phyloP scores from a whole-genome alignment of 2,888 invertebrate genomes.

The Epsilonema sp. region DNA sequence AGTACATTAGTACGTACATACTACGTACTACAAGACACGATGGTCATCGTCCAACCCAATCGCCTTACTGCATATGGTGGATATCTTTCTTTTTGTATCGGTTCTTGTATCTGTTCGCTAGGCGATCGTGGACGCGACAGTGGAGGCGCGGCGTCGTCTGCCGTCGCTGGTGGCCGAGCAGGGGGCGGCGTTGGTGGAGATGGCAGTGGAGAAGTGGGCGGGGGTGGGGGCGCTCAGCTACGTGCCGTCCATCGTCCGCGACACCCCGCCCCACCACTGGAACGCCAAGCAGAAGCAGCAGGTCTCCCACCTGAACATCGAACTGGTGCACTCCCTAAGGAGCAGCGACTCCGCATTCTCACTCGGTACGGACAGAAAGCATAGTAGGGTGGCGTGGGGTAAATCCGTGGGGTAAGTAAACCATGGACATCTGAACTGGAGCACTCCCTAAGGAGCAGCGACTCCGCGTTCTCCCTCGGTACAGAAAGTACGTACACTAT shows the following conservation, averaged over 20 bases:
- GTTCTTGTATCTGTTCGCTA: too few species aligned
- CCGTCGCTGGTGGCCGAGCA: constrained; percentile 28
- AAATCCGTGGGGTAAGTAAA: too few species aligned
- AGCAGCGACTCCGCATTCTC: constrained; percentile 88
- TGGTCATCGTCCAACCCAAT: too few species aligned
- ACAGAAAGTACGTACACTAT: too few species aligned
- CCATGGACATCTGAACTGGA: too few species aligned
- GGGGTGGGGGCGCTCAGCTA: constrained; percentile 59
- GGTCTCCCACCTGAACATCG: constrained; percentile 49
- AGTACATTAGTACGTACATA: too few species aligned
- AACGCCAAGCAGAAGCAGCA: constrained; percentile 20
- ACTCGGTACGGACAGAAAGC: too few species aligned
- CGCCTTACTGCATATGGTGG: too few species aligned
- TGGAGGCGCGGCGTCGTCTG: constrained; percentile 13
- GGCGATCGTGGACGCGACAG: constrained; percentile 22
- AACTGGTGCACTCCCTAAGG: constrained; percentile 66
- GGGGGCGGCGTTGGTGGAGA: too few species aligned
- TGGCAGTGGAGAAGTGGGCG: constrained; percentile 85
- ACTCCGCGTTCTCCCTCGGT: constrained; percentile 76
- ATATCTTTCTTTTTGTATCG: too few species aligned
- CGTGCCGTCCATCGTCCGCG: constrained; percentile 20
- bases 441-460: constrained; percentile 63
- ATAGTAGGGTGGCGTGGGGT: too few species aligned
- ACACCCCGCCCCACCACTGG: constrained; percentile 15
- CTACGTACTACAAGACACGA: too few species aligned